phyloP scores from a whole-genome alignment of 2,113 vertebrate species.

The Chionis minor region DNA sequence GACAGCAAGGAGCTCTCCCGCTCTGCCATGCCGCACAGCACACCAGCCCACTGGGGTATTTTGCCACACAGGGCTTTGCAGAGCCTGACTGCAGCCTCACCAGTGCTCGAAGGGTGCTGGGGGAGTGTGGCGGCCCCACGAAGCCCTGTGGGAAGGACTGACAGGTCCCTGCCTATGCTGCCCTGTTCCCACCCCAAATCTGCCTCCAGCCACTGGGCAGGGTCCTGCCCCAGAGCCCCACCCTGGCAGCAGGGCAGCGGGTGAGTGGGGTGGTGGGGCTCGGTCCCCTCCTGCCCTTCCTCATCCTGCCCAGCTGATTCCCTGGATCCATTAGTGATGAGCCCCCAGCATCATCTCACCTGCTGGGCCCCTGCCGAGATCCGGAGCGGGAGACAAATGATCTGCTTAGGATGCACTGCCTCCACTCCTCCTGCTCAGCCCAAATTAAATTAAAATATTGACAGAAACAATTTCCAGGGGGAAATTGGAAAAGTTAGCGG shows the following conservation, averaged over 20 bases:
- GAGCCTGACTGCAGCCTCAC: fast-evolving
- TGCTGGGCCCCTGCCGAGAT: fast-evolving
- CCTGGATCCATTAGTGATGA: neutral
- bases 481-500: neutral
- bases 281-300: neutral
- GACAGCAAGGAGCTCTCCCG: neutral
- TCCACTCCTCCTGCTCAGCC: neutral
- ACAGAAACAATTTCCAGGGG: conserved; percentile 33
- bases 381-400: neutral
- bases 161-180: fast-evolving
- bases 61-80: fast-evolving
- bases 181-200: neutral
- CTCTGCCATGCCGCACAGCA: fast-evolving
- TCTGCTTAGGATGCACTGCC: neutral
- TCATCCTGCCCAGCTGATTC: fast-evolving
- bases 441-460: conserved; percentile 36
- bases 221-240: neutral
- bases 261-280: neutral
- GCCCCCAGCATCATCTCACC: fast-evolving
- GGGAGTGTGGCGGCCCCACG: fast-evolving
- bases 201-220: neutral
- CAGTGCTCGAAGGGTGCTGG: fast-evolving
- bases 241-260: fast-evolving
- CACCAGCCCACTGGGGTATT: neutral
- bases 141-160: fast-evolving